phyloP scores from a whole-genome alignment of 2,888 invertebrate genomes.

The Rhingia rostrata region DNA sequence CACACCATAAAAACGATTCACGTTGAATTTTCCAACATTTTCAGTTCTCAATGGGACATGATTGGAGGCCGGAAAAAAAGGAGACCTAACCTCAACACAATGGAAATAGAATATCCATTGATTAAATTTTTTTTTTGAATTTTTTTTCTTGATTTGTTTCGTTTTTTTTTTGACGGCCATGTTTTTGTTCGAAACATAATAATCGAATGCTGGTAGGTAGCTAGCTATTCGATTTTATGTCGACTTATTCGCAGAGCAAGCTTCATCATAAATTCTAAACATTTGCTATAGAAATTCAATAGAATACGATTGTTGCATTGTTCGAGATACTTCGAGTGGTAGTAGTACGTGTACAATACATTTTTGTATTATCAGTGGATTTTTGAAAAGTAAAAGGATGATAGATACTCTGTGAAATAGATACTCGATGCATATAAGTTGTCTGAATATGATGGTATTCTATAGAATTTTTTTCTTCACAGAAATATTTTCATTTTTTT shows the following conservation, averaged over 20 bases:
- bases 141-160: no score
- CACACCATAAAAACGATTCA: conserved; percentile 43
- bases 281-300: conserved; percentile 53
- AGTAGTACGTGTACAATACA: background rate
- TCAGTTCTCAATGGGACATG: conserved; percentile 42
- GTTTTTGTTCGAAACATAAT: conserved; percentile 18
- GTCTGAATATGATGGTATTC: background rate
- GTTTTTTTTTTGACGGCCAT: conserved; percentile 2
- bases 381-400: background rate
- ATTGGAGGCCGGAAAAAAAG: conserved; percentile 5
- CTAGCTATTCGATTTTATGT: conserved; percentile 3
- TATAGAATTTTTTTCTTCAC: no score
- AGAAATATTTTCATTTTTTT: no score
- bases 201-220: background rate
- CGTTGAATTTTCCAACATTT: conserved; percentile 15
- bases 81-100: conserved; percentile 17
- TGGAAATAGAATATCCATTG: conserved; percentile 26
- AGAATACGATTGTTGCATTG: conserved; percentile 46
- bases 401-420: background rate
- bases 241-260: background rate
- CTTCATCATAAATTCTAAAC: conserved; percentile 58
- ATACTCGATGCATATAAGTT: background rate
- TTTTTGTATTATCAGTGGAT: background rate
- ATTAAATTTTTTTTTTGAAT: conserved; percentile 14
- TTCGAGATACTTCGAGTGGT: background rate